Base-by-base conservation (phyloP, 2,888 invertebrate genomes). In the Euzetes globulus region DNA sequence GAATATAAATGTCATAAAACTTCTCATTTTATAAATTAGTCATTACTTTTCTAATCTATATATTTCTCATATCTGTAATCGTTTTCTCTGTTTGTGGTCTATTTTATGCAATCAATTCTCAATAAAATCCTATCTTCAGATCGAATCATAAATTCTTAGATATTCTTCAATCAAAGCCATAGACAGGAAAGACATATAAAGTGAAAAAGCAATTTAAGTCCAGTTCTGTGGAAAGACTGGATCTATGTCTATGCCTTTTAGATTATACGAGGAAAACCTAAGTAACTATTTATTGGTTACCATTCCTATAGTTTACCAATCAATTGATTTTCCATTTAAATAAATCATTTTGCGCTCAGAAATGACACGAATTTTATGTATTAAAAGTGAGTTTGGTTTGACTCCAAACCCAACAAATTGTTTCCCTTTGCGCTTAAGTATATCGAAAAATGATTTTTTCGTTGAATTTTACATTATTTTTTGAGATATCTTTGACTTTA, bases 71-170 rank as follows among this genome's bases (percentile, higher is more conserved):
- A 52, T 52, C 52, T 19, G 7, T n/a, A 52, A 52, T 52, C 19
- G 7, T n/a, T 52, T 52, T 52, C 52, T 33, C 52, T 52, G 7
- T 52, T 19, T 19, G 19, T 52, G 19, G 7, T 19, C 19, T n/a
- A 19, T 19, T 52, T 19, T n/a, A 6, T 52, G 19, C n/a, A 33
- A 33, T 33, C 33, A 33, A 9, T 33, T 19, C n/a, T 47, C 7
- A 19, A 52, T 52, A 52, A n/a, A 15, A 7, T 3, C 2, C n/a
- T 19, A 52, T 52, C 52, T 47, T 15, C 5, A 52, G 19, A 52
- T 52, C n/a, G 52, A 52, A 19, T 52, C n/a, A 52, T 52, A 52
- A 52, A 52, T 52, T 52, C 52, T 52, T n/a, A 52, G 52, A 52
- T 52, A 52, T 52, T 52, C 47, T 6, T 52, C n/a, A 52, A 47